Evolutionary conservation across 2,888 invertebrate species (phyloP).

Genomic region (Heterodera filipjevi): DNA sequence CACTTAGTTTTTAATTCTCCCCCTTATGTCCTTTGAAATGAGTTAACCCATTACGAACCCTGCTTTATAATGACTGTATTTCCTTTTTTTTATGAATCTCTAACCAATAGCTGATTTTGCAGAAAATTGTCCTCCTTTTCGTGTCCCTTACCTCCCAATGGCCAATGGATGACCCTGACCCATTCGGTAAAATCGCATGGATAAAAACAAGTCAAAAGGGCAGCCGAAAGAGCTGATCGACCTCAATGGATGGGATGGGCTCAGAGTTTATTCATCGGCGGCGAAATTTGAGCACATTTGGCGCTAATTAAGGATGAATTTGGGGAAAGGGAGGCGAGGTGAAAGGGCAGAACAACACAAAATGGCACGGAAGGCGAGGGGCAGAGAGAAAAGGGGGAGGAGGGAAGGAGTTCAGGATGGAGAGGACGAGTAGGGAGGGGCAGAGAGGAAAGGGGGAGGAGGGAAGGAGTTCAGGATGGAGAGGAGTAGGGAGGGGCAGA

Average conservation of each 20-base stretch:
- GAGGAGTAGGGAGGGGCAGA: too few species aligned
- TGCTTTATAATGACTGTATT: too few species aligned
- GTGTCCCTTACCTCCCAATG: not conserved
- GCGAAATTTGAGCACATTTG: constrained; percentile 19
- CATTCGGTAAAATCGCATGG: not conserved
- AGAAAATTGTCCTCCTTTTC: too few species aligned
- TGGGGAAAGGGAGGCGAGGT: not conserved
- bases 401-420: too few species aligned
- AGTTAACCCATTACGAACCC: too few species aligned
- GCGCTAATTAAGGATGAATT: constrained; percentile 12
- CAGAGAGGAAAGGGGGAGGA: too few species aligned
- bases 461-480: not conserved
- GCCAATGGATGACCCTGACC: not conserved
- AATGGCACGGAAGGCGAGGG: not conserved
- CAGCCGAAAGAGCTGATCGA: not conserved
- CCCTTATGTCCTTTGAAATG: too few species aligned
- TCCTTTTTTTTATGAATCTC: too few species aligned
- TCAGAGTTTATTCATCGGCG: constrained; percentile 2
- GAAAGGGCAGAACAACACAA: constrained; percentile 4
- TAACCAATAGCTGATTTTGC: too few species aligned
- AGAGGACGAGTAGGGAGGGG: too few species aligned
- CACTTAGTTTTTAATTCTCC: too few species aligned
- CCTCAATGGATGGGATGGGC: not conserved
- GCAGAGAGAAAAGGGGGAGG: not conserved
- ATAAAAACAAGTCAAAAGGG: not conserved